phyloP scores from a whole-genome alignment of 2,113 vertebrate genomes.

The Salminus brasiliensis region DNA sequence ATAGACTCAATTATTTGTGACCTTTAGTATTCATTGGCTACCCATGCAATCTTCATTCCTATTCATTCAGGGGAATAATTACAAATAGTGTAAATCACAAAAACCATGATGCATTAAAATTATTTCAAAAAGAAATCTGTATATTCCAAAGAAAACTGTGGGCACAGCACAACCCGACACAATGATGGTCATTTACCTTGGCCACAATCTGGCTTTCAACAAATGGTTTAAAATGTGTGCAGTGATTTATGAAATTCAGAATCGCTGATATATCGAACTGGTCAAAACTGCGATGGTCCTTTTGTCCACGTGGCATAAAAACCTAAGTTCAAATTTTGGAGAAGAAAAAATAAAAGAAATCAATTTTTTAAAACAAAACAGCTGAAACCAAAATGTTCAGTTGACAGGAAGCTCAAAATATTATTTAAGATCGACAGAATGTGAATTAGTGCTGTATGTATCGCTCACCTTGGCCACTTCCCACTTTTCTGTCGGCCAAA shows the following conservation, averaged over 20 bases:
- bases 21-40: too few species aligned
- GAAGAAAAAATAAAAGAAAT: neutral
- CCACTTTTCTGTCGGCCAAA: conserved; percentile 62
- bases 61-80: too few species aligned
- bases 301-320: conserved; percentile 58
- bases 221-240: conserved; percentile 47
- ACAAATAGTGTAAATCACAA: too few species aligned
- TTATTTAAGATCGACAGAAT: neutral
- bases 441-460: neutral
- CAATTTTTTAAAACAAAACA: neutral
- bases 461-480: conserved; percentile 64
- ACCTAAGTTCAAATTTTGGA: conserved; percentile 45
- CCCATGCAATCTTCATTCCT: too few species aligned
- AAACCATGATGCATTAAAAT: too few species aligned
- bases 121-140: too few species aligned
- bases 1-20: too few species aligned
- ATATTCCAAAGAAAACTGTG: too few species aligned
- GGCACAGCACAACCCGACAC: too few species aligned
- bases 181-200: conserved; percentile 37
- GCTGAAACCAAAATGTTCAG: too few species aligned
- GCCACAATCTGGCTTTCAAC: neutral
- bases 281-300: conserved; percentile 12
- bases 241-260: conserved; percentile 54
- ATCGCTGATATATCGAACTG: conserved; percentile 62
- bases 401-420: too few species aligned